These are phyloP conservation scores for Oryzias woworae DNA, from an alignment of 2,113 vertebrate genomes.

Conservation along the genomic window DNA sequence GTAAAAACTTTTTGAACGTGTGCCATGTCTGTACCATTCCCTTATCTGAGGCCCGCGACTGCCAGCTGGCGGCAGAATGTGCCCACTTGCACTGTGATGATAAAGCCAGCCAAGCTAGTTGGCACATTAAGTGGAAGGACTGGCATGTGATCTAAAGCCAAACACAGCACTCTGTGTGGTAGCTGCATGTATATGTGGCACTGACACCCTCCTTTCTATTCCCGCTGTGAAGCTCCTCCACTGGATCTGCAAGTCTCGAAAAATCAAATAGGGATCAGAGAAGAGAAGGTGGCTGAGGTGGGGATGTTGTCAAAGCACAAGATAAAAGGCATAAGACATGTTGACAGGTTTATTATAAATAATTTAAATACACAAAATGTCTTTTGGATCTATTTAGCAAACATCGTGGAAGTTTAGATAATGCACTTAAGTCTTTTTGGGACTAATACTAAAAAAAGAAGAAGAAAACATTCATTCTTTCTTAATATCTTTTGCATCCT, in stretches of 20 bases:
- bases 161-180: slow-evolving; percentile 63
- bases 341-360: too few species aligned
- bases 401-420: too few species aligned
- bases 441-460: too few species aligned
- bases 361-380: too few species aligned
- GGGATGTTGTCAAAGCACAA: neutral
- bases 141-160: slow-evolving; percentile 74
- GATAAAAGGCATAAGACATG: slow-evolving; percentile 2
- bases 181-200: slow-evolving; percentile 43
- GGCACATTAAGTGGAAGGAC: slow-evolving; percentile 65
- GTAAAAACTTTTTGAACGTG: slow-evolving; percentile 85
- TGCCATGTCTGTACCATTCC: slow-evolving; percentile 83
- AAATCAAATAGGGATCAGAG: neutral
- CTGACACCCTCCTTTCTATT: slow-evolving; percentile 11
- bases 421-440: too few species aligned
- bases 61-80: slow-evolving; percentile 85
- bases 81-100: slow-evolving; percentile 77
- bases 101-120: slow-evolving; percentile 77
- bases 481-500: too few species aligned
- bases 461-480: too few species aligned
- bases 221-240: slow-evolving; percentile 17
- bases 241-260: slow-evolving; percentile 23
- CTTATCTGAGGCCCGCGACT: slow-evolving; percentile 83
- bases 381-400: too few species aligned
- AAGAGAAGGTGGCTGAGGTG: neutral